Conservation (phyloP, 1,140 invertebrate genomes). For the Rhizoglyphus robini region DNA sequence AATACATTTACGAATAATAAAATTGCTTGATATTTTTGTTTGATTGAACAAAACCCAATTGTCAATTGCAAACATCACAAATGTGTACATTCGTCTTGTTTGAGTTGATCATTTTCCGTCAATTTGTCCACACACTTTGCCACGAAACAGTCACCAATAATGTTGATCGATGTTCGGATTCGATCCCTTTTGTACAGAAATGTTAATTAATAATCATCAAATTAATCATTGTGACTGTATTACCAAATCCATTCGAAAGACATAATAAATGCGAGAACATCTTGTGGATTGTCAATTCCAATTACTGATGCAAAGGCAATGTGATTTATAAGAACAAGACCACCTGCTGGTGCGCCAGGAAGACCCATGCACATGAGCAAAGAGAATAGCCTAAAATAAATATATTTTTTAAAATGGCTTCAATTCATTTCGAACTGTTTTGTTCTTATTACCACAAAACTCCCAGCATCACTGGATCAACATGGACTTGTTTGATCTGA, state of each 20-base stretch:
- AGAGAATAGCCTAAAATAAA: not conserved
- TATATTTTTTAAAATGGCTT: too few relatives aligned
- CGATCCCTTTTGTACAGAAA: too few relatives aligned
- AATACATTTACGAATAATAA: too few relatives aligned
- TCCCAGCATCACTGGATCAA: slow-evolving; percentile 52
- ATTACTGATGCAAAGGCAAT: slow-evolving; percentile 20
- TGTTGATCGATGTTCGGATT: slow-evolving; percentile 71
- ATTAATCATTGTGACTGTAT: not conserved
- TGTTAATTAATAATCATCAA: slow-evolving; percentile 56
- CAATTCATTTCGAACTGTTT: too few relatives aligned
- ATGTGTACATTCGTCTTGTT: too few relatives aligned
- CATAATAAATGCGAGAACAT: slow-evolving; percentile 21
- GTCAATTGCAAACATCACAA: too few relatives aligned
- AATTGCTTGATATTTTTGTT: too few relatives aligned
- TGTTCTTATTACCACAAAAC: too few relatives aligned
- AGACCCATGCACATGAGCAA: slow-evolving; percentile 11
- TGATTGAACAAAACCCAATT: too few relatives aligned
- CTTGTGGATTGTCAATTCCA: slow-evolving; percentile 22
- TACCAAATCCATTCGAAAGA: slow-evolving; percentile 25
- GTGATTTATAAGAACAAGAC: slow-evolving; percentile 19
- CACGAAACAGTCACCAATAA: slow-evolving; percentile 72
- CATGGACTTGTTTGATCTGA: slow-evolving; percentile 65
- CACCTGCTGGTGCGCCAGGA: slow-evolving; percentile 9
- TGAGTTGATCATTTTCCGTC: too few relatives aligned
- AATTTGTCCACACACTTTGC: slow-evolving; percentile 63